Evolutionary conservation across 2,888 invertebrate species (phyloP), one percentile per base, ranked within the genome.

Genomic region (Eilema sororculum): DNA sequence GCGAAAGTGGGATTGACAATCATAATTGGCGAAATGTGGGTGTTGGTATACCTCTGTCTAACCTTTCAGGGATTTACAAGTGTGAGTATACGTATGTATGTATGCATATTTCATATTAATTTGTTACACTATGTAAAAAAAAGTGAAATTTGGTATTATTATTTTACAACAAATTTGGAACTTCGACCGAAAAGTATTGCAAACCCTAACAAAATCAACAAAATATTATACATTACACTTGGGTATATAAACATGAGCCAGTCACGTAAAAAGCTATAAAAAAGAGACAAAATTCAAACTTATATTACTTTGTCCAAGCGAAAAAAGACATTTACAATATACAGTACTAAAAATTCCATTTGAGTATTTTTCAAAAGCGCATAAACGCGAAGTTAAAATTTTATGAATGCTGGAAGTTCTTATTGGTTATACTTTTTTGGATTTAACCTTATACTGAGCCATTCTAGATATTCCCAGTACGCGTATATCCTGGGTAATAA

Each of bases 401-500:
- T 77, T 81, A 78, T 79, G 76, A 81, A 85, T 75, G 73, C 74
- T 70, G 75, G 71, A 69, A 73, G 52, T 71, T 80, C 75, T 72
- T 75, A 76, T 79, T 78, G 77, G 76, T 75, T 77, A 74, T 84
- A 80, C 85, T 84, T 85, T 37, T 88, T 78, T 65, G 63, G 85
- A 84, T 84, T 79, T 79, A 75, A 79, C 79, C 80, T 85, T 81
- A 83, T 83, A 80, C 81, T 83, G 81, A 75, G 81, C 73, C 79
- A 73, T 78, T 84, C 81, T 77, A 82, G 82, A 78, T 80, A 84
- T 83, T 85, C 84, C 84, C 79, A 82, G 78, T 70, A 80, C 80
- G 84, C 75, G 80, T 82, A 85, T 89, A 88, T 88, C 80, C 81
- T 82, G 77, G 76, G 77, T 80, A 84, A 83, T 85, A 79, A 80